Base-by-base conservation (phyloP, 2,888 invertebrate species). In the Hydraecia micacea region DNA sequence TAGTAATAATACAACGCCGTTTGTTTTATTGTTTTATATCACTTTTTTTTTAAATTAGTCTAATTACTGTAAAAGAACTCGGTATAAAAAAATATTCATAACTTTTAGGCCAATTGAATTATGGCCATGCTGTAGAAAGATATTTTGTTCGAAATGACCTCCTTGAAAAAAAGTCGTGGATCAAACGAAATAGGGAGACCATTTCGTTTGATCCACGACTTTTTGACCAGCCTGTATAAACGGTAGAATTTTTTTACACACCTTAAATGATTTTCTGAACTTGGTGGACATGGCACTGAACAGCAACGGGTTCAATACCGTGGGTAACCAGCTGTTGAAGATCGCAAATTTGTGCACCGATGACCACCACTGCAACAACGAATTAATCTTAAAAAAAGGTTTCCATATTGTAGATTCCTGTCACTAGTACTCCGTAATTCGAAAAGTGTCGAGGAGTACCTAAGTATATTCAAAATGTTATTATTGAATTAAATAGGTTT, bases 251-350 rank as follows among this genome's bases (percentile, higher is more conserved):
- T 62, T 18, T 25, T 55, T 28, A 46, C 46, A 58, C 90, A 95
- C 95, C 93, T 93, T 94, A 0, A 96, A 87, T 6, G 95, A 92
- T 86, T 92, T 93, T 73, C 95, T 91, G 77, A 96, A 96, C 85
- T 96, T 96, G 0, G 94, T 95, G 3, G 96, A 96, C 93, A 96
- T 95, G 25, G 95, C 89, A 74, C 95, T 96, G 87, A 95, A 95
- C n/a, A 96, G 91, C 39, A 95, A 86, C 0, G 96, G 96, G 77
- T 96, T 96, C 36, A 96, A 87, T 0, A 94, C 95, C 0, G 93
- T 94, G 52, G 95, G 95, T 79, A 95, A 91, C 95, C 95, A 95
- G 69, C 93, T 92, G 82, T 94, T 95, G 74, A 94, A 87, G 25
- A 91, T 82, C 3, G 91, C 86, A 21, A 93, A 79, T 75, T 92